Percentiles rank a stretch among this genome's conserved stretches.
phyloP scores from a whole-genome alignment of 2,888 invertebrate species.

The Unio delphinus region DNA sequence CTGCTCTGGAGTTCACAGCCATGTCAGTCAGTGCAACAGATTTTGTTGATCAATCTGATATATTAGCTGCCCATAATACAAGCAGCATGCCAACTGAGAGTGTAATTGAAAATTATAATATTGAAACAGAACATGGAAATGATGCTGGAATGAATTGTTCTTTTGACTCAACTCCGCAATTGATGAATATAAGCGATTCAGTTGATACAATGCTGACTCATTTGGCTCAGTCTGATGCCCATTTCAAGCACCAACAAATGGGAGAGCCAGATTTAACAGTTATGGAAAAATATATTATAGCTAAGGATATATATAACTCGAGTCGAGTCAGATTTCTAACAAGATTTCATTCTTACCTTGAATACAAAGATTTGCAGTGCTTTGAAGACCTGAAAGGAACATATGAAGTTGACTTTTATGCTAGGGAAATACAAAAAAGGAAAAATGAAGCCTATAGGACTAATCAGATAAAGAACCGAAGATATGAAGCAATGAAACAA shows the following conservation, averaged over 20 bases:
- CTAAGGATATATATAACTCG: constrained; percentile 77
- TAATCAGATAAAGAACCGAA: constrained; percentile 79
- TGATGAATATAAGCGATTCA: too few relatives aligned
- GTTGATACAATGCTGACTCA: constrained; percentile 75
- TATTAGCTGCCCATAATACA: too few relatives aligned
- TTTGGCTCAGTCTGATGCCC: constrained; percentile 77
- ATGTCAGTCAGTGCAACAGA: too few relatives aligned
- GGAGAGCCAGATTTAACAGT: constrained; percentile 82
- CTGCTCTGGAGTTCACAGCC: too few relatives aligned
- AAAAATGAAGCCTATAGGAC: constrained; percentile 36
- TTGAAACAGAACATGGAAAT: too few relatives aligned
- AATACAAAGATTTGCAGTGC: constrained; percentile 79
- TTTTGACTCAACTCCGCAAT: too few relatives aligned
- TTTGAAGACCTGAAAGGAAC: constrained; percentile 76
- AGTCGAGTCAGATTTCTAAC: constrained; percentile 82
- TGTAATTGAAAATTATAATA: too few relatives aligned
- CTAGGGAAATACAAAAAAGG: constrained; percentile 74
- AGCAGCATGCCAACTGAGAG: too few relatives aligned
- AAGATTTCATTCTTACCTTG: constrained; percentile 83
- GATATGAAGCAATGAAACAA: constrained; percentile 85
- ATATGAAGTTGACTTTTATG: constrained; percentile 78
- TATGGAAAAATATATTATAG: constrained; percentile 81
- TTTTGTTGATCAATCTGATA: too few relatives aligned
- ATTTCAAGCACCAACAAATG: constrained; percentile 87
- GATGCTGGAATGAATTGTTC: too few relatives aligned